Percentiles rank a stretch among this genome's conserved stretches.
phyloP scores from a whole-genome alignment of 2,888 invertebrate species.

The Stenichneumon culpator region DNA sequence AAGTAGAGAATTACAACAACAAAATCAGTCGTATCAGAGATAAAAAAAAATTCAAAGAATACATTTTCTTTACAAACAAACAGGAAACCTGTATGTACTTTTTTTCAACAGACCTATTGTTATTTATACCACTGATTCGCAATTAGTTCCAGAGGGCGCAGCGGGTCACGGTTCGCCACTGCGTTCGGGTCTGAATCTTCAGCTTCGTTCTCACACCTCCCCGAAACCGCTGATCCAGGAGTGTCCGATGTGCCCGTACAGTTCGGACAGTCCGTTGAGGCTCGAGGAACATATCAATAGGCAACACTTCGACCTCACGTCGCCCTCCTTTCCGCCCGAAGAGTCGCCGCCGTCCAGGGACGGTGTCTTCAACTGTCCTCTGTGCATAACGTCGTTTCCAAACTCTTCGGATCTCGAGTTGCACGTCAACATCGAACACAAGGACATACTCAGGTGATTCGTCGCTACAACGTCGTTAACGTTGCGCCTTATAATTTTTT shows the following conservation, averaged over 20 bases:
- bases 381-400: slow-evolving; percentile 91
- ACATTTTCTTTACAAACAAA: not conserved
- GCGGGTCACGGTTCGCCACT: slow-evolving; percentile 91
- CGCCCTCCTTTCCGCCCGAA: slow-evolving; percentile 88
- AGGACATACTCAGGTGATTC: slow-evolving; percentile 91
- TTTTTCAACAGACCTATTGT: too few relatives aligned
- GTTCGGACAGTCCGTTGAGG: slow-evolving; percentile 90
- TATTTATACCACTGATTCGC: not conserved
- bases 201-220: slow-evolving; percentile 83
- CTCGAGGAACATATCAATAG: slow-evolving; percentile 94
- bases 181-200: slow-evolving; percentile 86
- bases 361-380: slow-evolving; percentile 90
- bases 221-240: slow-evolving; percentile 84
- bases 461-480: not conserved
- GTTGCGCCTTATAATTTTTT: not conserved
- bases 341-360: slow-evolving; percentile 81
- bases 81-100: too few relatives aligned
- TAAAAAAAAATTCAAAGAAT: too few relatives aligned
- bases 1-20: not conserved
- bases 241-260: slow-evolving; percentile 93
- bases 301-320: slow-evolving; percentile 93
- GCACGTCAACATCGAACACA: slow-evolving; percentile 94
- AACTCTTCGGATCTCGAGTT: slow-evolving; percentile 93
- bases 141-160: slow-evolving; percentile 80
- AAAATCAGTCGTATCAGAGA: not conserved